Conservation (phyloP, 2,888 invertebrate species). For the Agrotis segetum region DNA sequence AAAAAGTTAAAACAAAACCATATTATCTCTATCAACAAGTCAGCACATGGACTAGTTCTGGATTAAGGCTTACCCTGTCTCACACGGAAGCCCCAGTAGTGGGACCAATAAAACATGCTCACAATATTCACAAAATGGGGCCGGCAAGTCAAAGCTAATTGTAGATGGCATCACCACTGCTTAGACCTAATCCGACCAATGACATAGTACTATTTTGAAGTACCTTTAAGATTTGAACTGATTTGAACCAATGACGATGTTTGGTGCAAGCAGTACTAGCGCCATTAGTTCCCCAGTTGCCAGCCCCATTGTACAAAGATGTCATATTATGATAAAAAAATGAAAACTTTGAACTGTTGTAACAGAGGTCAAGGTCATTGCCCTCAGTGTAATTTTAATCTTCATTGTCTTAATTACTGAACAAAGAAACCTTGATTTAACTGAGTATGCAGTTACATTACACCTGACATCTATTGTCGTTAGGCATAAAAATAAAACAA, state of each 20-base stretch:
- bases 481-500: constrained; percentile 18
- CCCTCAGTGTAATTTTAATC: constrained; percentile 22
- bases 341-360: background rate
- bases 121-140: background rate
- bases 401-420: constrained; percentile 22
- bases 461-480: constrained; percentile 39
- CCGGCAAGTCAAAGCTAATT: too few relatives aligned
- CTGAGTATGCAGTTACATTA: constrained; percentile 8
- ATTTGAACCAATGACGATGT: too few relatives aligned
- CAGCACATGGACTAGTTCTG: background rate
- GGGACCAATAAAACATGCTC: background rate
- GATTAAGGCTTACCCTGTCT: background rate
- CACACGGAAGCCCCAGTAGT: background rate
- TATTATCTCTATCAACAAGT: background rate
- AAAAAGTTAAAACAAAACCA: background rate
- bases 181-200: too few relatives aligned
- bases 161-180: too few relatives aligned
- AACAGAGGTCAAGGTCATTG: constrained; percentile 9
- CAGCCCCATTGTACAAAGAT: too few relatives aligned
- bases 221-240: too few relatives aligned
- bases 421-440: constrained; percentile 39
- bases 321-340: background rate
- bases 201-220: too few relatives aligned
- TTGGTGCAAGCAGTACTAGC: too few relatives aligned
- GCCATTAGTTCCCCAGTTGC: too few relatives aligned